Conservation (phyloP, 2,888 invertebrate genomes). For the Baccha elongata region DNA sequence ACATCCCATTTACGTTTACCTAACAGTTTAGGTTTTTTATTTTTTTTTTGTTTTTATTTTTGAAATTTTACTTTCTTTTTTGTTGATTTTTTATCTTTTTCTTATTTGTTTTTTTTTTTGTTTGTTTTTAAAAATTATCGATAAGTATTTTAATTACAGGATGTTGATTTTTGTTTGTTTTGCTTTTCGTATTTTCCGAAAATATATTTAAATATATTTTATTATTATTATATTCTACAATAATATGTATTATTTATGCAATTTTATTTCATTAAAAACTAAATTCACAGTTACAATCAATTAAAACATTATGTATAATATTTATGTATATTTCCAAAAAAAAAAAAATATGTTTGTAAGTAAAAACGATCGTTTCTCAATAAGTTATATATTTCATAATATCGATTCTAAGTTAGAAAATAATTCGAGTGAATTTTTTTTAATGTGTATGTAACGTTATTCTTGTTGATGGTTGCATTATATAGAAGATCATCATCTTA, state of each 20-base stretch:
- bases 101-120: constrained; percentile 50
- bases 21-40: constrained; percentile 69
- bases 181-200: constrained; percentile 69
- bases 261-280: constrained; percentile 54
- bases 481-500: constrained; percentile 50
- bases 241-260: constrained; percentile 64
- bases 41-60: constrained; percentile 67
- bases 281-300: constrained; percentile 71
- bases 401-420: constrained; percentile 66
- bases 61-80: constrained; percentile 72
- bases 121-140: constrained; percentile 70
- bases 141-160: constrained; percentile 74
- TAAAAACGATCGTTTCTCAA: constrained; percentile 37
- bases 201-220: constrained; percentile 67
- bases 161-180: constrained; percentile 65
- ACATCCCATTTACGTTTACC: constrained; percentile 61
- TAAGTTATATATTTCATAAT: constrained; percentile 55
- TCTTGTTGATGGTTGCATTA: constrained; percentile 21
- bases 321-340: constrained; percentile 12
- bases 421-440: constrained; percentile 64
- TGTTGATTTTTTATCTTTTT: constrained; percentile 62
- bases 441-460: constrained; percentile 16
- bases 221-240: constrained; percentile 43
- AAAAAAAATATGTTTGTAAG: too few relatives aligned
- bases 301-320: constrained; percentile 22